A percentile compares a stretch with the other conserved stretches of the same genome.
These are phyloP conservation scores for Coluber constrictor DNA, from an alignment of 2,797 vertebrate species.

Conservation along the genomic window DNA sequence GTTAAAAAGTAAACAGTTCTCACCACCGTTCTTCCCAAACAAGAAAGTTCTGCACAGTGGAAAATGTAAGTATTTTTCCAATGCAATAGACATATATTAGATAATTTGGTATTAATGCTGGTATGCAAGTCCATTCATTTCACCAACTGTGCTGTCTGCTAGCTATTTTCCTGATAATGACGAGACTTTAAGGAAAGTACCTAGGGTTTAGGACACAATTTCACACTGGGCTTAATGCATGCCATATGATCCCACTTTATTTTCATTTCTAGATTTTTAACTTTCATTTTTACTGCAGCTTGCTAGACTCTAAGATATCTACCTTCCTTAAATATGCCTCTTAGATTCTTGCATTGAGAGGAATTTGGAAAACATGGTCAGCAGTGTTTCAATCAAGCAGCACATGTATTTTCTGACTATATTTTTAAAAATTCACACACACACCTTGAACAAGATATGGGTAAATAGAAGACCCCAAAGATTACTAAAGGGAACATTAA, in stretches of 20 bases:
- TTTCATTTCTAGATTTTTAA: not conserved
- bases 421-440: constrained; percentile 19
- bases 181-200: not conserved
- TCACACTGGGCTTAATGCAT: not conserved
- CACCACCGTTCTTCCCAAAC: not conserved
- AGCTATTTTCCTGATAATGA: not conserved
- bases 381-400: constrained; percentile 36
- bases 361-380: constrained; percentile 32
- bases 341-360: constrained; percentile 19
- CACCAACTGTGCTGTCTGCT: not conserved
- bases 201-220: not conserved
- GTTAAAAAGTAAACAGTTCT: not conserved
- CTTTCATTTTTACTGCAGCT: not conserved
- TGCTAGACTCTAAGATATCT: not conserved
- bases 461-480: not conserved
- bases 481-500: not conserved
- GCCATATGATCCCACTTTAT: not conserved
- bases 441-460: constrained; percentile 37
- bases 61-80: constrained; percentile 31
- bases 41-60: not conserved
- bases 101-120: not conserved
- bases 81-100: not conserved
- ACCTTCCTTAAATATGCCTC: constrained; percentile 16
- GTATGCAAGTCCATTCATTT: not conserved
- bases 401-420: constrained; percentile 42